Base-by-base conservation (phyloP, 2,113 vertebrate species). In the Leptobrachium leishanense region DNA sequence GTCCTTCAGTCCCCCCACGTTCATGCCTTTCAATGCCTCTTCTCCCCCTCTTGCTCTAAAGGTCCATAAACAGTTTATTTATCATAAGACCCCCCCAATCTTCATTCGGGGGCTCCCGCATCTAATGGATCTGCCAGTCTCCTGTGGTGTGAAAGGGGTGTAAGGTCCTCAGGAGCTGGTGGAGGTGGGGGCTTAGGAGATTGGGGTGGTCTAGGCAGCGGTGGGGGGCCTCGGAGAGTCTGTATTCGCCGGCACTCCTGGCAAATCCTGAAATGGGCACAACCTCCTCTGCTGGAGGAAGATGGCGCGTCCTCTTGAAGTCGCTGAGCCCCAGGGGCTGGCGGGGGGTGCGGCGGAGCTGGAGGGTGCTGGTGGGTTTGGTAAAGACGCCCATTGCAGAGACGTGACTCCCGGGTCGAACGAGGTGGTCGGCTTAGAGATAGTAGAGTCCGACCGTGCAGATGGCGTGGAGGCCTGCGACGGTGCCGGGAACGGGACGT, bases 211-310 rank as follows among this genome's bases (percentile, higher is more conserved):
- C 78, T 74, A 41, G 78, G 78, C 64, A 81, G 71, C n/a, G 78
- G 31, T 81, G 86, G 40, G 68, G 91, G 42, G 90, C 90, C 85
- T 68, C 95, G 90, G 79, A 96, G 89, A 81, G 90, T 94, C 91
- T 96, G 95, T 89, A 96, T 96, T 84, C 95, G 89, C 76, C 95
- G 88, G 86, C 95, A 96, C 90, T 96, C 96, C 85, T 96, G 95
- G 84, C 90, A 91, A 68, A 91, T 88, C 63, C 89, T 89, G 78
- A 92, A 86, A 74, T 92, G 90, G 75, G 88, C 85, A 82, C 90
- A 92, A 66, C 87, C 87, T 10, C 86, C 73, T 62, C 83, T 41
- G 46, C 80, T 77, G n/a, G 83, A 11, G 84, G 87, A 85, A 82
- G 92, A 81, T 82, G 93, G 82, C 0, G 94, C 91, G 83, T 96